phyloP scores from a whole-genome alignment of 2,113 vertebrate genomes.

The Dendrocopos noguchii region DNA sequence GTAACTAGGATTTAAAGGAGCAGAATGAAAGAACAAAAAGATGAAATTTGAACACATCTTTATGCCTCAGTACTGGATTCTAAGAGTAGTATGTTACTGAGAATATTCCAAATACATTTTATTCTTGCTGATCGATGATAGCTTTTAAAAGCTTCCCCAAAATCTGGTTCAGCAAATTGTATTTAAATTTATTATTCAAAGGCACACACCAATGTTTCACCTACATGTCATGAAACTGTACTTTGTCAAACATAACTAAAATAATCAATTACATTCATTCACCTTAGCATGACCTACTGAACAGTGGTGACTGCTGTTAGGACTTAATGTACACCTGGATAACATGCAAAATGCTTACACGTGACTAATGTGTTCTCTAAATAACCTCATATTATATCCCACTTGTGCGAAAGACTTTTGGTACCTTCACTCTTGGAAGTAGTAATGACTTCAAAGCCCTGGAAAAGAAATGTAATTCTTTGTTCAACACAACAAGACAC shows the following conservation, averaged over 20 bases:
- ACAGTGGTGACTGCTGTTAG: neutral
- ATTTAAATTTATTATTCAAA: conserved; percentile 17
- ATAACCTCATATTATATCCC: neutral
- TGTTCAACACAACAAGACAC: neutral
- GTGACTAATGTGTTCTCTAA: neutral
- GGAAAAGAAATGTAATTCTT: neutral
- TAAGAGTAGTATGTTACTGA: neutral
- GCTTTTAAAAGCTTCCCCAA: conserved; percentile 2
- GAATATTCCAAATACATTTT: neutral
- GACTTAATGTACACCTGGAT: neutral
- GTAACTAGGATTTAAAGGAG: conserved; percentile 60
- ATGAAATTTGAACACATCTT: conserved; percentile 9
- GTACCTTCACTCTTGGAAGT: neutral
- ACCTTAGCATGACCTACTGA: neutral
- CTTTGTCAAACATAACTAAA: neutral
- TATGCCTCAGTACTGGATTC: neutral
- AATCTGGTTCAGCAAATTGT: neutral
- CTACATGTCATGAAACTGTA: neutral
- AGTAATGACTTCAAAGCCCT: neutral
- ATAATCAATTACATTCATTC: conserved; percentile 42
- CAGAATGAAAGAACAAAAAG: conserved; percentile 17
- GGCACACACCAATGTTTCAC: neutral
- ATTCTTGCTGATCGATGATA: neutral
- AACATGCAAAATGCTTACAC: neutral
- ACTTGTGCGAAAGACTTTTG: neutral